phyloP scores from a whole-genome alignment of 2,113 vertebrate species.

The Tychaedon coryphoeus region DNA sequence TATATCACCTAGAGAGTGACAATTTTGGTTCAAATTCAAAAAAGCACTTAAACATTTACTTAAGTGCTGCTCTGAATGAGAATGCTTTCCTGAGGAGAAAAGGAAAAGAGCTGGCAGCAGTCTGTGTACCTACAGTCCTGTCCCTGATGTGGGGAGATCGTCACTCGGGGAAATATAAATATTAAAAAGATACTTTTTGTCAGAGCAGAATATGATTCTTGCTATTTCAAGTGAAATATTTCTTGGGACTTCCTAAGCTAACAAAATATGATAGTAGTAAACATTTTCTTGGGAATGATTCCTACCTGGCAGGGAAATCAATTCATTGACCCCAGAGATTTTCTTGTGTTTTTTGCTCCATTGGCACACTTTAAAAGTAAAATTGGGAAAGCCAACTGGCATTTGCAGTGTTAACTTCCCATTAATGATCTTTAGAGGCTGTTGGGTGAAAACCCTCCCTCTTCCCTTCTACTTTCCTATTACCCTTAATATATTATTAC shows the following conservation, averaged over 20 bases:
- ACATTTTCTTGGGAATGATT: background rate
- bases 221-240: background rate
- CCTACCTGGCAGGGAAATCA: background rate
- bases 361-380: background rate
- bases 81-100: background rate
- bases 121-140: background rate
- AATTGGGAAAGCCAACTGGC: background rate
- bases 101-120: background rate
- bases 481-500: conserved; percentile 18
- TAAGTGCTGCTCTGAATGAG: background rate
- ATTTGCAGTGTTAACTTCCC: background rate
- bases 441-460: background rate
- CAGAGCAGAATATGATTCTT: background rate
- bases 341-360: background rate
- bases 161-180: background rate
- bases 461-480: background rate
- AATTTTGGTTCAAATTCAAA: background rate
- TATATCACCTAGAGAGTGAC: background rate
- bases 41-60: background rate
- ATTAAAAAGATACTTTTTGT: background rate
- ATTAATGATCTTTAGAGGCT: background rate
- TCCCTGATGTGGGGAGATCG: background rate
- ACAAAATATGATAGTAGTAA: background rate
- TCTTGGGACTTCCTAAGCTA: background rate
- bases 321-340: background rate